Conservation (phyloP, 2,797 vertebrate genomes). For the Saxicola maurus region DNA sequence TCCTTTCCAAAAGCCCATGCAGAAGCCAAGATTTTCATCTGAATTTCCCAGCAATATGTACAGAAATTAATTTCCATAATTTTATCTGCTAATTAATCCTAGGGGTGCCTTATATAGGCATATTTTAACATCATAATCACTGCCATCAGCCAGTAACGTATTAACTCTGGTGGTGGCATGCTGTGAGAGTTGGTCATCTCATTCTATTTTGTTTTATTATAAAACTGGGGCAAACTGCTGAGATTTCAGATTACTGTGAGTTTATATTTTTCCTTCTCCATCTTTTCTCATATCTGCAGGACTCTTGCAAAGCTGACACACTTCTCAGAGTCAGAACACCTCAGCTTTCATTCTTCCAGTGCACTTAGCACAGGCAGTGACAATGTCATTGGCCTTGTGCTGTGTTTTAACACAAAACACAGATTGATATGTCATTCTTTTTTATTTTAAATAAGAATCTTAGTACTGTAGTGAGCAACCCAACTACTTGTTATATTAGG, state of each 20-base stretch:
- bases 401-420: background rate
- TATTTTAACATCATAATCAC: background rate
- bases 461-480: background rate
- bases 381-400: background rate
- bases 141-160: background rate
- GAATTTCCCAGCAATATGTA: background rate
- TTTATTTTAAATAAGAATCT: background rate
- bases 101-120: background rate
- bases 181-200: background rate
- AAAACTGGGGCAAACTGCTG: background rate
- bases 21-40: background rate
- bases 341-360: background rate
- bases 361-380: rapidly evolving
- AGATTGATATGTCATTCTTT: background rate
- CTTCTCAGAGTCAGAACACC: background rate
- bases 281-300: background rate
- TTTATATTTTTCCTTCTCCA: background rate
- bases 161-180: rapidly evolving
- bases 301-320: background rate
- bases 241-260: background rate
- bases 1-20: background rate
- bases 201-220: background rate
- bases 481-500: background rate
- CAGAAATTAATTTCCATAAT: background rate
- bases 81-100: background rate